A percentile compares a stretch with the other conserved stretches of the same genome.
Conservation (phyloP, 2,888 invertebrate genomes). For the Drosophila pullipes region DNA sequence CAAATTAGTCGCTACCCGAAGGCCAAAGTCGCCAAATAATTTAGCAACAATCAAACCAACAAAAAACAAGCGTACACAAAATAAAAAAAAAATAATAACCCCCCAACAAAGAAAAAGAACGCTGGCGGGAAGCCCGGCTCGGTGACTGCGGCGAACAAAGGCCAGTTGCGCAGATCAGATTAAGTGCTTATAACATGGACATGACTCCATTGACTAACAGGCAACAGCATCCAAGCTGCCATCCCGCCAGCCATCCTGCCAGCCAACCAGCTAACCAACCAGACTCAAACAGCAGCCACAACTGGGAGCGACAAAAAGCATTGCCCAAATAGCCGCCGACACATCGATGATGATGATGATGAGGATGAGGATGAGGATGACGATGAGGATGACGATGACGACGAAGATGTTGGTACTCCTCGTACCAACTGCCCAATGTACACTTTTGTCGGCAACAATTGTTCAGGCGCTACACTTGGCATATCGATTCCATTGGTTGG, state of each 20-base stretch:
- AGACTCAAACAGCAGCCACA: constrained; percentile 33
- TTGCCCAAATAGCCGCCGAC: constrained; percentile 55
- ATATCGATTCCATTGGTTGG: background rate
- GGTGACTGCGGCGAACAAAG: constrained; percentile 64
- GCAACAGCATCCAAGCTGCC: constrained; percentile 33
- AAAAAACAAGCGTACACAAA: constrained; percentile 4
- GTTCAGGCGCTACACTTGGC: constrained; percentile 29
- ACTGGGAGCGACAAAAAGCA: constrained; percentile 49
- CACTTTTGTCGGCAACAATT: constrained; percentile 61
- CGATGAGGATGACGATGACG: constrained; percentile 5
- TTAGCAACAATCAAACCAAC: constrained; percentile 36
- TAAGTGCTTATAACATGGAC: constrained; percentile 81
- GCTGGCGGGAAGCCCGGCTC: constrained; percentile 12
- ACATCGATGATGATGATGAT: constrained; percentile 55
- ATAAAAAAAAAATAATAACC: constrained; percentile 1
- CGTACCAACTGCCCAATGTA: constrained; percentile 20
- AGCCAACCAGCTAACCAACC: constrained; percentile 30
- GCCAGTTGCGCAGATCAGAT: constrained; percentile 68
- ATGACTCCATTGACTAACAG: constrained; percentile 78
- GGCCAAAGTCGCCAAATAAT: constrained; percentile 69
- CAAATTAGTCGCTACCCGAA: constrained; percentile 64
- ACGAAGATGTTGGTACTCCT: constrained; percentile 30
- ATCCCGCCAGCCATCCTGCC: constrained; percentile 17
- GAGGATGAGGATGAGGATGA: constrained; percentile 28
- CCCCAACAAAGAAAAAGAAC: constrained; percentile 23